These are phyloP conservation scores for Nemopilema nomurai DNA, from an alignment of 30 jellyfish, hydroid and myxozoan genomes.

Conservation along the genomic window DNA sequence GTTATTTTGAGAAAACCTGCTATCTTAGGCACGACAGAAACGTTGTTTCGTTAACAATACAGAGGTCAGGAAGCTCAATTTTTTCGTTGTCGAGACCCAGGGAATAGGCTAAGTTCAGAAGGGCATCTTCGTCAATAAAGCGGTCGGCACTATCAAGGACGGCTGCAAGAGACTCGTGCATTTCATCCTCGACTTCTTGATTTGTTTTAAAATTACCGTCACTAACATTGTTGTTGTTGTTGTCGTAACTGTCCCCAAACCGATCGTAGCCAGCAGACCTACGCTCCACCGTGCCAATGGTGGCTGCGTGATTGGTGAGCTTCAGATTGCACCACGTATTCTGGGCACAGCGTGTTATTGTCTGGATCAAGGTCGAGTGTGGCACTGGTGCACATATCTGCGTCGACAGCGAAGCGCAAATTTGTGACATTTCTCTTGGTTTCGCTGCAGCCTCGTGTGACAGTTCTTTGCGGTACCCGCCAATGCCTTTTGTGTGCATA, in stretches of 20 bases:
- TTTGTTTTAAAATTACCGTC: neutral
- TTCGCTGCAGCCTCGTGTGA: neutral
- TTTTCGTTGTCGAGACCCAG: slow-evolving; percentile 59
- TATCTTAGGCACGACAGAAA: slow-evolving; percentile 43
- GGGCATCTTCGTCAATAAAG: slow-evolving; percentile 54
- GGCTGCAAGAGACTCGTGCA: slow-evolving; percentile 33
- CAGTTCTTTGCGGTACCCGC: neutral
- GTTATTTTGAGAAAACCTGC: neutral
- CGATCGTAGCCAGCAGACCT: neutral
- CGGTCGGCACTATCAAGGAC: slow-evolving; percentile 47
- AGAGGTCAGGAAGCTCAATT: slow-evolving; percentile 61
- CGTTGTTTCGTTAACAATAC: slow-evolving; percentile 44
- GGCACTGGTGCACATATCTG: slow-evolving; percentile 75
- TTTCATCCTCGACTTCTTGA: slow-evolving; percentile 4
- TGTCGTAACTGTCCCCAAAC: neutral
- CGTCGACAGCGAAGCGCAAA: slow-evolving; percentile 39
- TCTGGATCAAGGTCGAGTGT: slow-evolving; percentile 54
- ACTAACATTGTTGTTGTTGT: slow-evolving; percentile 1
- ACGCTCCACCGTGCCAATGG: neutral
- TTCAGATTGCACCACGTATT: slow-evolving; percentile 31
- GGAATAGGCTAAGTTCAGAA: slow-evolving; percentile 38
- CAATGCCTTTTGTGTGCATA: neutral
- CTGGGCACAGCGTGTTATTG: slow-evolving; percentile 63
- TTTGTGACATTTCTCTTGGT: slow-evolving; percentile 32
- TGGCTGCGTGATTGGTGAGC: neutral